phyloP scores from a whole-genome alignment of 2,888 invertebrate genomes.

The Drosophila greeni region DNA sequence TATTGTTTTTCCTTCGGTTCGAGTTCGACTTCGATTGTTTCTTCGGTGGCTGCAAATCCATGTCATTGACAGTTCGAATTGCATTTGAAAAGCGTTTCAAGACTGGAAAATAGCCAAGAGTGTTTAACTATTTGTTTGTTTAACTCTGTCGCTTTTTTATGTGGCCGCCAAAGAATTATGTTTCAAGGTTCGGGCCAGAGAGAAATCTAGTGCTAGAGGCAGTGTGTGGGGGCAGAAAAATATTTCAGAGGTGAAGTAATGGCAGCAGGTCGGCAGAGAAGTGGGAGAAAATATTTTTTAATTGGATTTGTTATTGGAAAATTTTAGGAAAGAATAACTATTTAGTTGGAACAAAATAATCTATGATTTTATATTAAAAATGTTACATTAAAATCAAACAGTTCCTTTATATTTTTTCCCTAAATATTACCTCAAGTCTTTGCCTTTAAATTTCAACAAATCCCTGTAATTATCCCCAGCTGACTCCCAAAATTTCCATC shows the following conservation, averaged over 20 bases:
- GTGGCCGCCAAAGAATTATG: slow-evolving; percentile 37
- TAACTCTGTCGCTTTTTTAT: slow-evolving; percentile 35
- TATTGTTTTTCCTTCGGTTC: slow-evolving; percentile 38
- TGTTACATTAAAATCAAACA: not conserved
- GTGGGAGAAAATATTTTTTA: slow-evolving; percentile 5
- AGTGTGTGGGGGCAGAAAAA: slow-evolving; percentile 19
- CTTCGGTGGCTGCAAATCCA: slow-evolving; percentile 56
- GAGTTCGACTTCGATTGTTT: slow-evolving; percentile 24
- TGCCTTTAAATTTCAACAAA: not conserved
- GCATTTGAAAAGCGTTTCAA: slow-evolving; percentile 23
- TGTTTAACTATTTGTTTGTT: slow-evolving; percentile 58
- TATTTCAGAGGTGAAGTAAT: slow-evolving; percentile 12
- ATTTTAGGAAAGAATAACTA: not conserved
- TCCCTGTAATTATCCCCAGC: not conserved
- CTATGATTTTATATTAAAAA: too few relatives aligned
- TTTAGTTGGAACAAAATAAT: too few relatives aligned
- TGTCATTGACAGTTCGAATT: slow-evolving; percentile 68
- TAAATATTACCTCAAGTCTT: not conserved
- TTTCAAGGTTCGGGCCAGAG: slow-evolving; percentile 49
- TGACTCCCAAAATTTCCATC: not conserved
- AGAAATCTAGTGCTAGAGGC: slow-evolving; percentile 10
- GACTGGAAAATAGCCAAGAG: slow-evolving; percentile 26
- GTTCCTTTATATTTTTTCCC: not conserved
- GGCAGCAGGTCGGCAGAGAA: not conserved
- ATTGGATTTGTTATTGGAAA: not conserved